Evolutionary conservation across 2,888 invertebrate species (phyloP).

Genomic region (Xestia xanthographa): DNA sequence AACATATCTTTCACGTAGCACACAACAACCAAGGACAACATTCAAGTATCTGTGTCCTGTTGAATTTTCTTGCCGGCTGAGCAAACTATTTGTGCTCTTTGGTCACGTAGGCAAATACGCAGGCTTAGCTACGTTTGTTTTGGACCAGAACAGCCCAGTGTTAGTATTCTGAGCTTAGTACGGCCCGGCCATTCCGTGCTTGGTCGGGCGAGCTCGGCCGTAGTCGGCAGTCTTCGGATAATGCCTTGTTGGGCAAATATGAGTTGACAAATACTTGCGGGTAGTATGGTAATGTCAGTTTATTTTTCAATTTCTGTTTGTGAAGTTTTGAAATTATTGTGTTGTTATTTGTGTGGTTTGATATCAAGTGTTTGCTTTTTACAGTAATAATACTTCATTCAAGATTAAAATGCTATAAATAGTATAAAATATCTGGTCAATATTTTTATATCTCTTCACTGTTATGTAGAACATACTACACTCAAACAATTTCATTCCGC

Average conservation of each 20-base stretch:
- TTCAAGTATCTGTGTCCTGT: slow-evolving; percentile 57
- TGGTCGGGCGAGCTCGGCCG: slow-evolving; percentile 40
- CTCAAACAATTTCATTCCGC: neutral
- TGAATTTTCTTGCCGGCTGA: slow-evolving; percentile 57
- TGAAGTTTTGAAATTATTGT: slow-evolving; percentile 10
- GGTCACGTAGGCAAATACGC: slow-evolving; percentile 68
- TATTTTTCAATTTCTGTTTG: slow-evolving; percentile 42
- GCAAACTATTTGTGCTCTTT: slow-evolving; percentile 59
- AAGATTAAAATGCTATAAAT: slow-evolving; percentile 29
- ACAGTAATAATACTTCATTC: neutral
- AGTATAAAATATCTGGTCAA: slow-evolving; percentile 21
- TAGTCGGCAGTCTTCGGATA: slow-evolving; percentile 55
- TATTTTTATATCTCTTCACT: slow-evolving; percentile 24
- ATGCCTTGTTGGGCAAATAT: slow-evolving; percentile 46
- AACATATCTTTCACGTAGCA: slow-evolving; percentile 38
- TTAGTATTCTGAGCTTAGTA: slow-evolving; percentile 57
- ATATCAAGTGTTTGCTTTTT: slow-evolving; percentile 22
- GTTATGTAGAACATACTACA: slow-evolving; percentile 16
- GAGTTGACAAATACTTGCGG: slow-evolving; percentile 48
- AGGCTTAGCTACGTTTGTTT: slow-evolving; percentile 64
- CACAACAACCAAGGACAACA: slow-evolving; percentile 29
- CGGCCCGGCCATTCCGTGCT: slow-evolving; percentile 40
- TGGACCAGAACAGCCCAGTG: slow-evolving; percentile 45
- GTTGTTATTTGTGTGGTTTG: slow-evolving; percentile 15
- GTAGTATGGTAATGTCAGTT: slow-evolving; percentile 38